phyloP scores from a whole-genome alignment of 1,140 invertebrate species.

The Cryptotermes secundus region DNA sequence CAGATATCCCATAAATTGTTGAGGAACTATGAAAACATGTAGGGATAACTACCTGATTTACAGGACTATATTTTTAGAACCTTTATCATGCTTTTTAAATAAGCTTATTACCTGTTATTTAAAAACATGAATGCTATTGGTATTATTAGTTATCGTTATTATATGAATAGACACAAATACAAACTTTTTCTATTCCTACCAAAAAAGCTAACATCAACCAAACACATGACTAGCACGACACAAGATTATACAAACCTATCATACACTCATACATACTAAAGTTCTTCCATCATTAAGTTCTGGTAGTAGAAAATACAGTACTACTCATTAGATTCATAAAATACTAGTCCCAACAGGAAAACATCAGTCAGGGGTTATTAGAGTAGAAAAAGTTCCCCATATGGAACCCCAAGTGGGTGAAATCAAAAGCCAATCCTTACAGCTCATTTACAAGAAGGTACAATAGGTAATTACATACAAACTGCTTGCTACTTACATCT shows the following conservation, averaged over 20 bases:
- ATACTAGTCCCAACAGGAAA: constrained; percentile 11
- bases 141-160: not conserved
- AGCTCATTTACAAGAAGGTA: not conserved
- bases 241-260: constrained; percentile 6
- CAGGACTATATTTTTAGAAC: not conserved
- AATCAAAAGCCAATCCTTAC: constrained; percentile 6
- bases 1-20: not conserved
- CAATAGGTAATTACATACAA: not conserved
- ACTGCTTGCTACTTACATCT: not conserved
- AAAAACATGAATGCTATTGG: constrained; percentile 15
- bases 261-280: not conserved
- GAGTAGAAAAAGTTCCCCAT: constrained; percentile 11
- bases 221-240: constrained; percentile 16
- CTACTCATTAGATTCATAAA: not conserved
- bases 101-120: constrained; percentile 1
- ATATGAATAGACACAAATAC: constrained; percentile 18
- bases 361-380: constrained; percentile 5
- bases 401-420: not conserved
- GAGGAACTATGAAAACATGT: not conserved
- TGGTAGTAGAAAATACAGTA: constrained; percentile 19
- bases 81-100: not conserved
- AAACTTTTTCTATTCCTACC: not conserved
- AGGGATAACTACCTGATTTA: not conserved
- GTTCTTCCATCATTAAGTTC: not conserved
- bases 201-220: constrained; percentile 7